Evolutionary conservation across 2,113 vertebrate species (phyloP).

Genomic region (Crypturellus undulatus): DNA sequence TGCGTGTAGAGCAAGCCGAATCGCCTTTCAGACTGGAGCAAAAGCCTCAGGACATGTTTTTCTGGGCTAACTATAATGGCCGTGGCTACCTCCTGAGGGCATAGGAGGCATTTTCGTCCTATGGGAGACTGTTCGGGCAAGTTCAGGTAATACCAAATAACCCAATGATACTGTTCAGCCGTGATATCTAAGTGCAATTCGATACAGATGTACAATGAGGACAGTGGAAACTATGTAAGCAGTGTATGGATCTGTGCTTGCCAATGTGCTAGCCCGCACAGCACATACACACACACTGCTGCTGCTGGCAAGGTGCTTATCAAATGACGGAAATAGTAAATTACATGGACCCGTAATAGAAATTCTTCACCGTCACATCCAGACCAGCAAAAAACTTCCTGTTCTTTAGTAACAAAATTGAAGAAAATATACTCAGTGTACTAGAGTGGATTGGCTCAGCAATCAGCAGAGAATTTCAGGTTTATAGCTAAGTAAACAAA

Average conservation of each 20-base stretch:
- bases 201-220: neutral
- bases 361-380: neutral
- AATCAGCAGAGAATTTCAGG: neutral
- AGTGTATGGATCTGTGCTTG: neutral
- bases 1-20: neutral
- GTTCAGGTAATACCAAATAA: neutral
- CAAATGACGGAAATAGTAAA: neutral
- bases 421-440: neutral
- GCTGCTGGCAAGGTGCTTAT: neutral
- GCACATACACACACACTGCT: neutral
- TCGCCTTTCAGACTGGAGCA: neutral
- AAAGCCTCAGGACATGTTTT: neutral
- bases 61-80: neutral
- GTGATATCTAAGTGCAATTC: neutral
- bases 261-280: neutral
- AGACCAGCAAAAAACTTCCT: neutral
- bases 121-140: neutral
- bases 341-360: neutral
- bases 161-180: fast-evolving
- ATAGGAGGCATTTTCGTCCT: too few relatives aligned
- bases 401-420: neutral
- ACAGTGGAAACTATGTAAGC: neutral
- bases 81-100: fast-evolving
- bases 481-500: constrained; percentile 4
- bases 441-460: neutral